Evolutionary conservation across 2,888 invertebrate species (phyloP), one percentile per base, ranked within the genome.

Genomic region (Phortica okadai): DNA sequence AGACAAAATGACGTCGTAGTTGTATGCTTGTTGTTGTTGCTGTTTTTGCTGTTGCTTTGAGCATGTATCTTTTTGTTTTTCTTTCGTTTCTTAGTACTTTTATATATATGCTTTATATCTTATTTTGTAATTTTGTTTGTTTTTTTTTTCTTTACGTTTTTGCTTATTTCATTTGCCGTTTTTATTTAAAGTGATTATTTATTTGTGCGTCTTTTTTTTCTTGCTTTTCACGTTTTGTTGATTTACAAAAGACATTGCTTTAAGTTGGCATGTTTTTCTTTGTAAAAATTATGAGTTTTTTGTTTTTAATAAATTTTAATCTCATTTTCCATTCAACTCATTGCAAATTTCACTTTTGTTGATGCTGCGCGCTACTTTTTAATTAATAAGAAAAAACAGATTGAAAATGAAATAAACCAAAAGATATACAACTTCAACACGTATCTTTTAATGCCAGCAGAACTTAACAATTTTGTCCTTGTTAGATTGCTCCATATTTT

Each of bases 201-300:
- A 33, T 69, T 56, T 74, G 67, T 14, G 44, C 50, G 59, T 16
- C 16, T 50, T 56, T 16, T 42, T 67, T 67, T 74, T 44, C 62
- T 64, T 75, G 42, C 25, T 45, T 69, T 67, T 56, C 25, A 44
- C 14, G 33, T 62, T 50, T 42, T 42, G 45, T 33, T 62, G 16
- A 62, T 62, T 21, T 62, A 4, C 14, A 50, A 8, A 14, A 8
- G 50, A 14, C 50, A 50, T 50, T 21, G 21, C 21, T 21, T 21
- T 21, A 21, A 21, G 21, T 21, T 50, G 14, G 50, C 50, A 11
- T 50, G 10, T 62, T 62, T 59, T 59, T 59, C n/a, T 62, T 8
- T 11, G 50, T 50, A 33, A 33, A 33, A 33, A 4, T 33, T 33
- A 1, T 33, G 33, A 33, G 33, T 33, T 33, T 33, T 33, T 5